Conservation (phyloP, 2,797 vertebrate species). For the Oophaga sylvatica region DNA sequence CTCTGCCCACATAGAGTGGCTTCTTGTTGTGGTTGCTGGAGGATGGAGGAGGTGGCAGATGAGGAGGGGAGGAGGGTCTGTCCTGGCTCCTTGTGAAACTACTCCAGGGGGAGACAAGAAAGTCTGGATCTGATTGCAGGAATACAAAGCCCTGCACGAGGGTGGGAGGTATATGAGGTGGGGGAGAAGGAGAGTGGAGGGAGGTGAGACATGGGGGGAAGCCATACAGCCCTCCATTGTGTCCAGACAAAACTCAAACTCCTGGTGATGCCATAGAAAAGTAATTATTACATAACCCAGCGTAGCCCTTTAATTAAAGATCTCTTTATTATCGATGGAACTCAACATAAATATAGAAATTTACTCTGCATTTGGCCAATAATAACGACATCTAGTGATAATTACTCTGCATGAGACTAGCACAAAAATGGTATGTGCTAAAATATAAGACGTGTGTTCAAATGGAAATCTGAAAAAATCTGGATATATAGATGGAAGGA, state of each 20-base stretch:
- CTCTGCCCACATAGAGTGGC: neutral
- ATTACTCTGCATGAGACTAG: neutral
- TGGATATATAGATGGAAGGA: no score
- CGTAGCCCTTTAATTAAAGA: neutral
- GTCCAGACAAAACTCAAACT: conserved; percentile 10
- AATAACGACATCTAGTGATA: neutral
- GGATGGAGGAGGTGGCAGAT: conserved; percentile 38
- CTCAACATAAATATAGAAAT: neutral
- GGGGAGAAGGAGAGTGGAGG: conserved; percentile 6
- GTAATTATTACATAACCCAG: neutral
- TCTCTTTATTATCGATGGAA: neutral
- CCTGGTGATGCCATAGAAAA: neutral
- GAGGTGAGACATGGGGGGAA: conserved; percentile 7
- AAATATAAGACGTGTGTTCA: no score
- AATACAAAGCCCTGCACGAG: conserved; percentile 13
- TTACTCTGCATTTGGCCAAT: neutral
- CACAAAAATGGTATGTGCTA: no score
- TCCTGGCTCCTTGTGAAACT: conserved; percentile 40
- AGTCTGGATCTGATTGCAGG: conserved; percentile 25
- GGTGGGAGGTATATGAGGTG: conserved; percentile 26
- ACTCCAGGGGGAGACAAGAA: conserved; percentile 13
- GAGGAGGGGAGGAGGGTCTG: conserved; percentile 29
- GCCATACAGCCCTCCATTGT: conserved; percentile 18
- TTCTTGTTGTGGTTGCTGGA: conserved; percentile 29
- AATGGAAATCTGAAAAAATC: no score